Evolutionary conservation across 2,888 invertebrate genomes (phyloP), one percentile per base, ranked within the genome.

Genomic region (Trisateles emortualis): DNA sequence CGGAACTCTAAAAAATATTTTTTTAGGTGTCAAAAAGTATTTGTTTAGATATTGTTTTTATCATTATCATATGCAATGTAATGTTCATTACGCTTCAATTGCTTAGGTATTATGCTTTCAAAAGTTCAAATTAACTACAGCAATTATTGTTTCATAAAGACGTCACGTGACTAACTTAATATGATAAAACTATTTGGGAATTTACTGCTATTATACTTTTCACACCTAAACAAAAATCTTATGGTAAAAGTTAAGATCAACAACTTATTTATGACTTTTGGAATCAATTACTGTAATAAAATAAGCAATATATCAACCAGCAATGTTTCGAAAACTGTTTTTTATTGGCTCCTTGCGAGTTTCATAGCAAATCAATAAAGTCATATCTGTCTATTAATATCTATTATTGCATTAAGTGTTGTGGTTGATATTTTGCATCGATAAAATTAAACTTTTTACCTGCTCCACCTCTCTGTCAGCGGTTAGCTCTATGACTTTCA

Each of bases 401-500:
- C 10, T 3, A 9, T 30, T 41, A 17, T 36, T n/a, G 35, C n/a
- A n/a, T n/a, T 36, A 38, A 19, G 46, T 26, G 14, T 29, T 32
- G 16, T 29, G n/a, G 16, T 33, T 46, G 30, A 40, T 11, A 44
- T 46, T 46, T 42, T 30, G 8, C n/a, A 5, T 13, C 3, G 6
- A 11, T 22, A 6, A 14, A 0, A 16, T 35, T 36, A 42, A 24
- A n/a, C 10, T 8, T 42, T 84, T 87, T 82, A 95, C 96, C 94
- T 97, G 97, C 9, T 96, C 96, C 95, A 97, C 96, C 19, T 96
- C 96, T 73, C 98, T 97, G 71, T 97, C 96, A 52, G 97, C 96
- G 10, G 97, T 98, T 95, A 98, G 96, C 87, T 98, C 97, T 70
- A 98, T 96, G 59, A 98, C 96, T 83, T 98, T 97, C 50, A 98